Evolutionary conservation across 2,113 vertebrate species (phyloP).

Genomic region (Bostrychus sinensis): DNA sequence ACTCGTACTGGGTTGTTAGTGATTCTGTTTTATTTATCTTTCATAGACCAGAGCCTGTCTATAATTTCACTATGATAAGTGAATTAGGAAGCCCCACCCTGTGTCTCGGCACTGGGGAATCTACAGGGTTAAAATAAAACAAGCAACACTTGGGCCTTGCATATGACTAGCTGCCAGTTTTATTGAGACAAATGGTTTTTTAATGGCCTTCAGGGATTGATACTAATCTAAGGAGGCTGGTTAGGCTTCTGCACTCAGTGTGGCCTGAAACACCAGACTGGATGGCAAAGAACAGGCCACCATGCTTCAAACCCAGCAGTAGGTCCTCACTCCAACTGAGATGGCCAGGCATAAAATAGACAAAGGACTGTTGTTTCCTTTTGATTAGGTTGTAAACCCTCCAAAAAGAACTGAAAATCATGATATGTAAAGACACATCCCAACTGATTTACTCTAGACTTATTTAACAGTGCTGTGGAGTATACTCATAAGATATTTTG

Average conservation of each 20-base stretch:
- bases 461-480: neutral
- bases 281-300: conserved; percentile 47
- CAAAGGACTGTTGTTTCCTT: neutral
- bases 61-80: neutral
- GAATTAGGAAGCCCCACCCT: neutral
- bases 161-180: conserved; percentile 68
- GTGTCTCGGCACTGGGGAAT: conserved; percentile 29
- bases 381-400: conserved; percentile 2
- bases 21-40: neutral
- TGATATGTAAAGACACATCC: neutral
- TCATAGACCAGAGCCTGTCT: neutral
- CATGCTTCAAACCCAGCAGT: conserved; percentile 30
- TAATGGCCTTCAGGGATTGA: conserved; percentile 75
- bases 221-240: conserved; percentile 68
- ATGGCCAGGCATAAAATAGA: neutral
- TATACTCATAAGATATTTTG: neutral
- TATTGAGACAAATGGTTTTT: conserved; percentile 76
- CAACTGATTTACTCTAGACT: neutral
- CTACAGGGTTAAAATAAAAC: conserved; percentile 68
- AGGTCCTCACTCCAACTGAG: conserved; percentile 24
- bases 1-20: neutral
- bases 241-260: conserved; percentile 55
- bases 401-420: neutral
- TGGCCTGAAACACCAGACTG: conserved; percentile 57
- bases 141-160: conserved; percentile 61